phyloP scores from a whole-genome alignment of 2,888 invertebrate genomes.

The Drosophila nr. fundita region DNA sequence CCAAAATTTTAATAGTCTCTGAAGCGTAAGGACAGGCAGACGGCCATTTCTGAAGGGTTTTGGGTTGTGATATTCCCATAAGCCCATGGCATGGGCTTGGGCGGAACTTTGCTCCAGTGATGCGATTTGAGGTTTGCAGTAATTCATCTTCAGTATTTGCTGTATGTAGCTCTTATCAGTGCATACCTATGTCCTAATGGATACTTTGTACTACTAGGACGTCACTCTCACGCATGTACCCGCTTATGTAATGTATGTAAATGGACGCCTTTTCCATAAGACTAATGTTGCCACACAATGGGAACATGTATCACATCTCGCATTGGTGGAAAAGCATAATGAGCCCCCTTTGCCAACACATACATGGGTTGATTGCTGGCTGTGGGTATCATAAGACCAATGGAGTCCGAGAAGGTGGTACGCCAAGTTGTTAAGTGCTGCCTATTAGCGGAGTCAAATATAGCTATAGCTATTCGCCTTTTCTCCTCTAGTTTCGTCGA shows the following conservation, averaged over 20 bases:
- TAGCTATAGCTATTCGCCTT: constrained; percentile 29
- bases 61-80: background rate
- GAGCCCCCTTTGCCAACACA: constrained; percentile 7
- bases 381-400: constrained; percentile 45
- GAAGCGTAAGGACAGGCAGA: background rate
- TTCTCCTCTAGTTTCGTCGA: constrained; percentile 14
- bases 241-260: background rate
- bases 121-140: background rate
- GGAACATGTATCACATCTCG: constrained; percentile 38
- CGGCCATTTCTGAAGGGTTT: background rate
- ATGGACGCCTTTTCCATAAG: background rate
- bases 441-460: constrained; percentile 3
- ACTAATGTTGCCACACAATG: constrained; percentile 18
- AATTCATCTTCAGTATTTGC: background rate
- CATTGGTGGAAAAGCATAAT: constrained; percentile 45
- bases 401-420: constrained; percentile 40
- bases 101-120: background rate
- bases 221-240: background rate
- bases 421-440: constrained; percentile 62
- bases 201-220: background rate
- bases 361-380: constrained; percentile 30
- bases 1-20: background rate
- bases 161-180: background rate
- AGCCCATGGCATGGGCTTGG: background rate
- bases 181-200: background rate